phyloP scores from a whole-genome alignment of 2,113 vertebrate species.

The Notarius quadriscutis region DNA sequence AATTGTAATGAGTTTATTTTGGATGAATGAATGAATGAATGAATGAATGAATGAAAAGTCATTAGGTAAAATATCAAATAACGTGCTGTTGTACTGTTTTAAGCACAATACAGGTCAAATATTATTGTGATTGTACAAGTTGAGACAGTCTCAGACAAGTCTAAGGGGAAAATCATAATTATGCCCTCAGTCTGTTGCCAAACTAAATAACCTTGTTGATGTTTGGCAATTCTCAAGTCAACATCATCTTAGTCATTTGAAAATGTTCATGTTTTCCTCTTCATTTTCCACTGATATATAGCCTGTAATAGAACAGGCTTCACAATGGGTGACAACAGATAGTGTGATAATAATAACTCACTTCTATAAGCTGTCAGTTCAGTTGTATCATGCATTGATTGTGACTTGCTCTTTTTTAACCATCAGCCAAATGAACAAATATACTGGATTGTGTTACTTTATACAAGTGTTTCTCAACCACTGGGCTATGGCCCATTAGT shows the following conservation, averaged over 20 bases:
- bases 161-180: neutral
- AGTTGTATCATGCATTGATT: neutral
- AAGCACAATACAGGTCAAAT: too few relatives aligned
- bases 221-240: constrained; percentile 51
- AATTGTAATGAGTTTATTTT: too few relatives aligned
- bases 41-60: too few relatives aligned
- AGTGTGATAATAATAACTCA: too few relatives aligned
- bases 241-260: neutral
- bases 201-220: constrained; percentile 53
- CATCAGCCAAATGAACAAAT: neutral
- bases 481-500: too few relatives aligned
- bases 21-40: too few relatives aligned
- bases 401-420: neutral
- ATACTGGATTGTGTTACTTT: neutral
- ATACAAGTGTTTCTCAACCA: too few relatives aligned
- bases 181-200: constrained; percentile 37
- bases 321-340: too few relatives aligned
- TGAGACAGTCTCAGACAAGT: neutral
- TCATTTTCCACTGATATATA: neutral
- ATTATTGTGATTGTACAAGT: neutral
- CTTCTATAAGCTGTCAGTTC: neutral
- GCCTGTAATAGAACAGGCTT: too few relatives aligned
- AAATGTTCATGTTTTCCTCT: neutral
- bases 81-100: too few relatives aligned
- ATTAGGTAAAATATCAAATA: too few relatives aligned